Evolutionary conservation across 2,888 invertebrate genomes (phyloP), one percentile per base, ranked within the genome.

Genomic region (Agriotes lineatus): DNA sequence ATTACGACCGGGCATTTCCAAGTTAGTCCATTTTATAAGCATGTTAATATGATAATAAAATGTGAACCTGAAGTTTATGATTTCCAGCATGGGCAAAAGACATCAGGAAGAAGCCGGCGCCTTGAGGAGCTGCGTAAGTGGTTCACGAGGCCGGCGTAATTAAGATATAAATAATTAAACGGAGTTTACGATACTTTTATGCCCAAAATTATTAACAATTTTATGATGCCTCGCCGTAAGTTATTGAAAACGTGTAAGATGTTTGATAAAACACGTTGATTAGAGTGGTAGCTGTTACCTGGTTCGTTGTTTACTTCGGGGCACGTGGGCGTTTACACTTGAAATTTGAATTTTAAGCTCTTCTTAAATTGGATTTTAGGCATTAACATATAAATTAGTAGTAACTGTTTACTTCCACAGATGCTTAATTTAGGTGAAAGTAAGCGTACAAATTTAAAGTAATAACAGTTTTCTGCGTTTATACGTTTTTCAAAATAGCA

Each of bases 21-120:
- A 67, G 66, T 58, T 70, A 45, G 63, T 52, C 59, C 56, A 63
- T 70, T 70, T 70, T 66, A 70, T 70, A 67, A 62, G 59, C 59
- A 67, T 63, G 70, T 70, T 33, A 18, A 68, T 72, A 64, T 48
- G 68, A 68, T 68, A 67, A 72, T 72, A 72, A 72, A 72, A 67
- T 66, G 62, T 70, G 22, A 64, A 64, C 65, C 48, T 72, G 61
- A 66, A 62, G 63, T 72, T 72, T 70, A 72, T 72, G 57, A 50
- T 56, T 56, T 57, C 25, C 18, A 54, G n/a, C 52, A 59, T 50
- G 39, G n/a, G 59, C 35, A 39, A 42, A 52, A 20, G 44, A 56
- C 58, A 19, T 33, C 33, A 58, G 66, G 59, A 59, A 37, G 56
- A 54, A 59, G 44, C 50, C 59, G 66, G 66, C 59, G 59, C 48